Base-by-base conservation (phyloP, 2,888 invertebrate species). In the Vanessa cardui region DNA sequence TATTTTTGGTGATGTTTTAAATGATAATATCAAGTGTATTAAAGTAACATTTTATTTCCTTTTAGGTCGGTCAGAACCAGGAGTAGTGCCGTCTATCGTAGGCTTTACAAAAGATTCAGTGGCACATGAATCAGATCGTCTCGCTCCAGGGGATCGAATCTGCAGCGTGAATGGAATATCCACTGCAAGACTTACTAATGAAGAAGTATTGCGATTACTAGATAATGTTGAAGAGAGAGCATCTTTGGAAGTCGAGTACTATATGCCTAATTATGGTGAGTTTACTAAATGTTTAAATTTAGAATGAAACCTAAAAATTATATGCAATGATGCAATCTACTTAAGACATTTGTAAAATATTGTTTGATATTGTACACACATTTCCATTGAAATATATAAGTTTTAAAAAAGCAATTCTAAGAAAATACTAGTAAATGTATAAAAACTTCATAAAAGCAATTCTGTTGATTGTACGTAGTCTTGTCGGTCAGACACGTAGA, bases 81-180 rank as follows among this genome's bases (percentile, higher is more conserved):
- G 95, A 71, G 90, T 94, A 71, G 93, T 94, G 75, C 95, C 96
- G 9, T 94, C 94, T 67, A 94, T 96, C 72, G 94, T 95, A 69
- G 95, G 95, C 72, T 93, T 96, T 77, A 89, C 95, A 47, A 95
- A 95, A 31, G 96, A 96, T 72, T 95, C 96, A 0, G 94, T 95
- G 31, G 96, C 96, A 46, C 93, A 94, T 77, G 94, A 95, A 76
- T 95, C 96, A n/a, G 97, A 97, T 84, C 95, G 95, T 47, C 87
- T 97, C 74, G 95, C 96, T 69, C 96, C 96, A 6, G 97, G 97
- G 45, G 97, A 97, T 90, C 94, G 95, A 76, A 95, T 97, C 72
- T 94, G 96, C 84, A 96, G 96, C 80, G 95, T 97, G 77, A 97
- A 97, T 88, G 97, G 97, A 26, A 96, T 96, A 76, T 95, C 95